Evolutionary conservation across 2,888 invertebrate genomes (phyloP), one percentile per base, ranked within the genome.

Genomic region (Euspilapteryx auroguttella): DNA sequence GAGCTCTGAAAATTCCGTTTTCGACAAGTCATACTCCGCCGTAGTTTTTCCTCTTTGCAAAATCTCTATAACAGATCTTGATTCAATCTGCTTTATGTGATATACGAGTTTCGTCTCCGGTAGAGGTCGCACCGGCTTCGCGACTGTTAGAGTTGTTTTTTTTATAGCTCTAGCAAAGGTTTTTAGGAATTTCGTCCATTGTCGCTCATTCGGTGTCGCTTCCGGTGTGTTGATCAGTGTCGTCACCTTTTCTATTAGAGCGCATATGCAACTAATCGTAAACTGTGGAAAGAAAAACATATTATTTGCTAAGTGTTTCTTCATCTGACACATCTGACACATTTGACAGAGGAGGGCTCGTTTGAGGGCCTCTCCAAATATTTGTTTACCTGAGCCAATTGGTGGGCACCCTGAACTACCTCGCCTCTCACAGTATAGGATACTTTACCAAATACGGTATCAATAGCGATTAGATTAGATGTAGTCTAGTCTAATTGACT

Each of bases 151-250:
- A 0, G 40, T 47, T 0, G 68, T 61, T 35, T 54, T 56, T 29
- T 68, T 68, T 1, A 77, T 42, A 0, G 76, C 65, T 15, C 80
- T 51, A 0, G 78, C 71, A 27, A 80, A 49, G 1, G 66, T 69
- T 33, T 68, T 62, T 4, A 82, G 58, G 54, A 81, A 82, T 34
- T 71, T 71, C 7, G 58, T 71, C 80, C 81, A 81, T 30, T 73
- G 73, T 0, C 71, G 45, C 32, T 73, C 75, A 49, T 58, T 65
- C 2, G 68, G 51, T 0, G 66, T 66, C 10, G 71, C 63, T 32
- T 71, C 71, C 0, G 66, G 61, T 0, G 68, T 68, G 39, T 57
- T 63, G 0, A 62, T 51, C 0, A 75, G 42, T 0, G 46, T 21
- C 0, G 55, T 32, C 0, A 73, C 68, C 12, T 57, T 57, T 12